phyloP scores from a whole-genome alignment of 2,797 vertebrate species.

The Falco rusticolus region DNA sequence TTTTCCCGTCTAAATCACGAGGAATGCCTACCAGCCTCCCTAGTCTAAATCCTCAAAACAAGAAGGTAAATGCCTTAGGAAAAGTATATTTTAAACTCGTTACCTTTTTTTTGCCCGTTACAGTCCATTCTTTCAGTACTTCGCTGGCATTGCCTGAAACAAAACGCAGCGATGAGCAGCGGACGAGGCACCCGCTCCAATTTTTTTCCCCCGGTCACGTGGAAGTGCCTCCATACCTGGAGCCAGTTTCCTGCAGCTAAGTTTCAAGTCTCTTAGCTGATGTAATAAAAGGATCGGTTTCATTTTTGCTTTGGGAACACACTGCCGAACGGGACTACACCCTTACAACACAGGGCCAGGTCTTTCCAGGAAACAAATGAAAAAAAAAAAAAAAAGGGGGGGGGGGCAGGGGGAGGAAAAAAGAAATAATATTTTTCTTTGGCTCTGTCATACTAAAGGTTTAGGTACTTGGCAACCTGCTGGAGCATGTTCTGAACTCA shows the following conservation, averaged over 20 bases:
- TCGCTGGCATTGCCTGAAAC: constrained; percentile 89
- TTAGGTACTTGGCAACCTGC: not conserved
- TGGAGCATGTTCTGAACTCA: not conserved
- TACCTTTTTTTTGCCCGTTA: constrained; percentile 98
- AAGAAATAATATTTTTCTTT: not conserved
- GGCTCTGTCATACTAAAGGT: not conserved
- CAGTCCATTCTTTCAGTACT: constrained; percentile 96
- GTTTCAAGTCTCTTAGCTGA: not conserved
- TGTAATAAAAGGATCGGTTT: not conserved
- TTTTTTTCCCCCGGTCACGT: not conserved
- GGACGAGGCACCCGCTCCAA: not conserved
- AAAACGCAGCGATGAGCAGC: not conserved
- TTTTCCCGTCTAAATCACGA: not conserved
- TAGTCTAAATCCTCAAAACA: not conserved
- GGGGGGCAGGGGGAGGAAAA: no score
- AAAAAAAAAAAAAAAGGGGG: no score
- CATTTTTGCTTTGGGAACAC: not conserved
- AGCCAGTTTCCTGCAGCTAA: not conserved
- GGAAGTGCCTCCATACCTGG: not conserved
- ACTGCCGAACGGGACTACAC: not conserved
- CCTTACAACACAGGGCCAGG: not conserved
- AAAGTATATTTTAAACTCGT: not conserved
- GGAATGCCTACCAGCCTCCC: not conserved
- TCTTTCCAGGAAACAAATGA: not conserved
- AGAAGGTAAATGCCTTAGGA: not conserved